Evolutionary conservation across 2,888 invertebrate genomes (phyloP).

Genomic region (Amiota mariae): DNA sequence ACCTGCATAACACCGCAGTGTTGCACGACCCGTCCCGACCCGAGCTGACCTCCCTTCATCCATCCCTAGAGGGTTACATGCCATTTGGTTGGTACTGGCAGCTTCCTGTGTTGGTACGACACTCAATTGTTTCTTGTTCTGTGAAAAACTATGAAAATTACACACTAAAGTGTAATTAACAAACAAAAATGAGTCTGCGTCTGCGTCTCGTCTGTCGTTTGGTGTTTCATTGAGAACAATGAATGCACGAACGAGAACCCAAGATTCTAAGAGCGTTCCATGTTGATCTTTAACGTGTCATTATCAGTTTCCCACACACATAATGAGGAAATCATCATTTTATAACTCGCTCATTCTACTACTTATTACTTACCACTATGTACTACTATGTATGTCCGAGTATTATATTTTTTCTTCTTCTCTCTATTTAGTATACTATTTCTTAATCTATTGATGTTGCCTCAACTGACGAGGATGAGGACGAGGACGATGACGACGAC

Average conservation of each 20-base stretch:
- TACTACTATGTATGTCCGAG: too few species aligned
- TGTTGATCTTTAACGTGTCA: constrained; percentile 44
- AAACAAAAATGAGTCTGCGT: constrained; percentile 64
- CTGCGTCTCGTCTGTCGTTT: background rate
- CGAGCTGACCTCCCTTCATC: constrained; percentile 37
- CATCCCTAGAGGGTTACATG: constrained; percentile 37
- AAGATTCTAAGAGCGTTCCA: background rate
- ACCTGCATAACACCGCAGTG: constrained; percentile 47
- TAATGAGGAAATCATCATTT: constrained; percentile 17
- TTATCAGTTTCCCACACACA: constrained; percentile 41
- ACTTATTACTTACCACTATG: background rate
- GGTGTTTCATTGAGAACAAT: background rate
- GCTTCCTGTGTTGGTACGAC: constrained; percentile 57
- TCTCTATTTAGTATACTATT: too few species aligned
- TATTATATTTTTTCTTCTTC: too few species aligned
- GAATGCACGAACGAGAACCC: background rate
- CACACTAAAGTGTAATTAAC: constrained; percentile 65
- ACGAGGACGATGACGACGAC: too few species aligned
- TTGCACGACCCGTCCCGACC: constrained; percentile 11
- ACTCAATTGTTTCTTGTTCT: constrained; percentile 54
- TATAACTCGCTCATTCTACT: background rate
- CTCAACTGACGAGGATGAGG: too few species aligned
- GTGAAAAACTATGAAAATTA: constrained; percentile 69
- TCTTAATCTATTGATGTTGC: too few species aligned
- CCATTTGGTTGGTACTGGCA: constrained; percentile 11